Evolutionary conservation across 2,888 invertebrate species (phyloP).

Genomic region (Eueremaeus valkanovi): DNA sequence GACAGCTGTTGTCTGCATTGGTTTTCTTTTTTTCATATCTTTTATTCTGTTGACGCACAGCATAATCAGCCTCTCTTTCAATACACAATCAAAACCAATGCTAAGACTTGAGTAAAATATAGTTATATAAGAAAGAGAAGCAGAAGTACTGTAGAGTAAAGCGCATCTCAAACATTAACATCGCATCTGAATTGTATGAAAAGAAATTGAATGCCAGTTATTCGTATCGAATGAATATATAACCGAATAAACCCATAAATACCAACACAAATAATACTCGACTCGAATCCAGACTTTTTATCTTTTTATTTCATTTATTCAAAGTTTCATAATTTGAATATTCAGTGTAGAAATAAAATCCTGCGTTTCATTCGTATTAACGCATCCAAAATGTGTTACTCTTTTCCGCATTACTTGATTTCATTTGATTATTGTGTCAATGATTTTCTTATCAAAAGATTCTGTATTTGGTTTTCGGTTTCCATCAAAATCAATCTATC

Average conservation of each 20-base stretch:
- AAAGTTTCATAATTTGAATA: constrained; percentile 8
- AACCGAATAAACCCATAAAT: not conserved
- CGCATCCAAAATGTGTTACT: too few species aligned
- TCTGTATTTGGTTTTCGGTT: too few species aligned
- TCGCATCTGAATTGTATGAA: constrained; percentile 30
- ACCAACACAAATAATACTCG: not conserved
- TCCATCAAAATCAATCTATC: too few species aligned
- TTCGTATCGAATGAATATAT: constrained; percentile 30
- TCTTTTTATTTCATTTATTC: not conserved
- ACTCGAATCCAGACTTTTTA: too few species aligned
- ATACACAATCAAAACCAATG: constrained; percentile 27
- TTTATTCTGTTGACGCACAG: constrained; percentile 20
- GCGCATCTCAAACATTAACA: constrained; percentile 16
- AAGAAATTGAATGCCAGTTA: constrained; percentile 24
- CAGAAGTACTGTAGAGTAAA: not conserved
- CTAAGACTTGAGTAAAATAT: constrained; percentile 11
- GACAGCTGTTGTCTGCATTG: constrained; percentile 34
- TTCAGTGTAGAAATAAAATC: too few species aligned
- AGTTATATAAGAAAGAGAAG: not conserved
- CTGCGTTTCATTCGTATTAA: too few species aligned
- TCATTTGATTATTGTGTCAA: too few species aligned
- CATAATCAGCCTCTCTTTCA: constrained; percentile 34
- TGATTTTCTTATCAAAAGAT: too few species aligned
- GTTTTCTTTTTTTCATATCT: constrained; percentile 28
- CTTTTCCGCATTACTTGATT: too few species aligned